Conservation (phyloP, 2,797 vertebrate species). For the Lutjanus argentimaculatus region DNA sequence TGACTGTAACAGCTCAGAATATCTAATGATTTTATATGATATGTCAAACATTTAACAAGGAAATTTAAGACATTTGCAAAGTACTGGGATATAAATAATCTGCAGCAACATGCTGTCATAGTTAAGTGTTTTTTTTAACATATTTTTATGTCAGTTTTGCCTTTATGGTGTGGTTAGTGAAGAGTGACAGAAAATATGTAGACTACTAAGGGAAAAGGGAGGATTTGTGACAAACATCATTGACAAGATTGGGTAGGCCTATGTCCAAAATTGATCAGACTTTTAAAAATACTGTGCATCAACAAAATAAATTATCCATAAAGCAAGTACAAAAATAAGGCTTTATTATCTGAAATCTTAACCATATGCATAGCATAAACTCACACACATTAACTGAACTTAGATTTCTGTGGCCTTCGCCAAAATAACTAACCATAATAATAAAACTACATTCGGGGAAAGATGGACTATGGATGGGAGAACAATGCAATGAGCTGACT, state of each 20-base stretch:
- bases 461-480: not conserved
- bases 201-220: not conserved
- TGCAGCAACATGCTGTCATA: slow-evolving; percentile 6
- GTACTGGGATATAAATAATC: slow-evolving; percentile 9
- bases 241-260: not conserved
- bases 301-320: not conserved
- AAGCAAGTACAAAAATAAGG: not conserved
- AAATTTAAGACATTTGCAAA: slow-evolving; percentile 5
- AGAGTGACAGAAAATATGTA: not conserved
- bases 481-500: not conserved
- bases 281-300: not conserved
- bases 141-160: not conserved
- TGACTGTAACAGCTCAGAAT: slow-evolving; percentile 17
- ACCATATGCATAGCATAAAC: not conserved
- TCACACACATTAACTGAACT: not conserved
- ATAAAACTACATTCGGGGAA: not conserved
- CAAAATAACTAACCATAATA: not conserved
- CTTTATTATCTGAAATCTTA: not conserved
- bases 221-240: not conserved
- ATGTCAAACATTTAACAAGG: slow-evolving; percentile 15
- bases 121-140: not conserved
- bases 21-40: slow-evolving; percentile 20
- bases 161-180: not conserved
- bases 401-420: not conserved
- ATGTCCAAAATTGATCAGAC: not conserved